phyloP scores from a whole-genome alignment of 2,113 vertebrate species.

The Grallaria varia region DNA sequence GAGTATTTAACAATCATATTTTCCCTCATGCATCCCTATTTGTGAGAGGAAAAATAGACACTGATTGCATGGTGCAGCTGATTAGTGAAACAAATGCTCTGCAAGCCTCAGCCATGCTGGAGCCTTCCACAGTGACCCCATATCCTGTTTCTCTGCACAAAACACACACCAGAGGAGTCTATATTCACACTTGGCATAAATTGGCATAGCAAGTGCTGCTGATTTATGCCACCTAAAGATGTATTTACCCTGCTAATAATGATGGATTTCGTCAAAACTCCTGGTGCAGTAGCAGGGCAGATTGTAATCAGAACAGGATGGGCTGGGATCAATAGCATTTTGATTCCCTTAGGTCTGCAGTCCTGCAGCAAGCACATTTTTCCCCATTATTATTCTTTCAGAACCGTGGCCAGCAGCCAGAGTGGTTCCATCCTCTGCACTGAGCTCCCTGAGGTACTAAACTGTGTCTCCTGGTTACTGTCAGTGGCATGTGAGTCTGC shows the following conservation, averaged over 20 bases:
- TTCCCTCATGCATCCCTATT: not conserved
- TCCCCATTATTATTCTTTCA: constrained; percentile 1
- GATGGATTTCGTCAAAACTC: constrained; percentile 11
- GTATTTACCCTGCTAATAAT: not conserved
- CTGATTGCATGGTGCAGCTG: constrained; percentile 48
- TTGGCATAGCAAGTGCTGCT: not conserved
- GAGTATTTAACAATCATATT: constrained; percentile 56
- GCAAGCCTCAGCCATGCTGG: not conserved
- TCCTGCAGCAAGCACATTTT: not conserved
- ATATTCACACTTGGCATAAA: not conserved
- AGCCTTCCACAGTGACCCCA: not conserved
- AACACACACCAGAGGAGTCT: not conserved
- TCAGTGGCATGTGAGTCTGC: not conserved
- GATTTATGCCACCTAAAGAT: not conserved
- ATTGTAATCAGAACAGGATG: not conserved
- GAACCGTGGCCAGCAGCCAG: not conserved
- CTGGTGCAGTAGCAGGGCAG: not conserved
- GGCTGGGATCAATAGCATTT: constrained; percentile 36
- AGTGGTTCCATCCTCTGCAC: not conserved
- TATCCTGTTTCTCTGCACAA: not conserved
- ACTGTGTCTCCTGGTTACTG: not conserved
- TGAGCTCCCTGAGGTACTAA: not conserved
- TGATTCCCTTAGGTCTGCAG: constrained; percentile 21
- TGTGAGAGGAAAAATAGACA: constrained; percentile 42
- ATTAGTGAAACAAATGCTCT: constrained; percentile 5